phyloP scores from a whole-genome alignment of 1,140 invertebrate genomes.

The Drosophila obscura region DNA sequence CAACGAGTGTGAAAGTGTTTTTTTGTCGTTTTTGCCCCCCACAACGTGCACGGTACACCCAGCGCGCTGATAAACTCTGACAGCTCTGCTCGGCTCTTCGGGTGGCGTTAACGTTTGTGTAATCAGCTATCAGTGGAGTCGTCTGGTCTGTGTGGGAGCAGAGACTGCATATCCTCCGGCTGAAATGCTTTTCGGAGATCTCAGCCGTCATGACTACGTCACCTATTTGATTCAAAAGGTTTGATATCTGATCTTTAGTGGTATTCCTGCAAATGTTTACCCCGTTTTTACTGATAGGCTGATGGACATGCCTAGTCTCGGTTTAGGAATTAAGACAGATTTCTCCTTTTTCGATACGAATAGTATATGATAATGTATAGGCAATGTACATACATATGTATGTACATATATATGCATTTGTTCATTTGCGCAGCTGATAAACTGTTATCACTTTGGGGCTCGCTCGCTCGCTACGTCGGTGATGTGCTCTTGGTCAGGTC shows the following conservation, averaged over 20 bases:
- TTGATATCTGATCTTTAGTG: too few species aligned
- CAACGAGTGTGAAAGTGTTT: conserved; percentile 17
- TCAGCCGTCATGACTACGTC: conserved; percentile 2
- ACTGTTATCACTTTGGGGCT: conserved; percentile 26
- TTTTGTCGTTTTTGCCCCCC: conserved; percentile 14
- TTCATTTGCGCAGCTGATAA: conserved; percentile 6
- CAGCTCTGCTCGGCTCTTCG: conserved; percentile 12
- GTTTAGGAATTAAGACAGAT: too few species aligned
- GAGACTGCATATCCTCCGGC: not conserved
- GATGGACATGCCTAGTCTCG: too few species aligned
- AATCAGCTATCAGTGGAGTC: conserved; percentile 27
- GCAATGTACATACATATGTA: not conserved
- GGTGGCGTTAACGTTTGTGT: conserved; percentile 27
- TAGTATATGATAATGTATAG: too few species aligned
- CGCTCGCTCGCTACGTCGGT: conserved; percentile 13
- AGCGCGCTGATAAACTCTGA: conserved; percentile 41
- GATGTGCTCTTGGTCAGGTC: not conserved
- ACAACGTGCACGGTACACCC: conserved; percentile 19
- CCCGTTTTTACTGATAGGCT: too few species aligned
- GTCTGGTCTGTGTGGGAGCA: not conserved
- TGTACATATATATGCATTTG: not conserved
- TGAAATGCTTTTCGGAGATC: not conserved
- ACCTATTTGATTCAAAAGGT: not conserved
- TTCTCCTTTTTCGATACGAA: not conserved
- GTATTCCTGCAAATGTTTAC: too few species aligned